phyloP scores from a whole-genome alignment of 2,113 vertebrate species.

The Triplophysa tibetana region DNA sequence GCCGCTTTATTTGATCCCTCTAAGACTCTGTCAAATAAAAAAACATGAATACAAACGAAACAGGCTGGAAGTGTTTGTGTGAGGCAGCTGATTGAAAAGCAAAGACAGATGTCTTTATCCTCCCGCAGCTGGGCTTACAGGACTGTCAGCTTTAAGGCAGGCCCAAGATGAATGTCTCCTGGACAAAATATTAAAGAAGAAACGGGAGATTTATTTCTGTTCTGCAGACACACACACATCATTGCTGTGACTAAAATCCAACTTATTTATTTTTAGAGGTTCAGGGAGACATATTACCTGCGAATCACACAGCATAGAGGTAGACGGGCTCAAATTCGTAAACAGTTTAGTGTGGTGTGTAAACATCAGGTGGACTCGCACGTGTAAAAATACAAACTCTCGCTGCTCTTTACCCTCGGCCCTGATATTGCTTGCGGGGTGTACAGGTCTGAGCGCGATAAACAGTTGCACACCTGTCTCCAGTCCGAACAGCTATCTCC shows the following conservation, averaged over 20 bases:
- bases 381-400: not conserved
- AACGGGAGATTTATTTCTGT: not conserved
- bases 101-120: conserved; percentile 43
- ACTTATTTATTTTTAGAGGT: conserved; percentile 2
- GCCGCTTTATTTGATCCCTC: conserved; percentile 47
- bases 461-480: conserved; percentile 35
- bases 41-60: conserved; percentile 44
- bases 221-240: not conserved
- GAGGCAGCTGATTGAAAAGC: conserved; percentile 38
- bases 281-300: conserved; percentile 1
- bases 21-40: conserved; percentile 47
- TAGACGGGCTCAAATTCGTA: conserved; percentile 4
- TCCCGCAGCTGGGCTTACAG: conserved; percentile 15
- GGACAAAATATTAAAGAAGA: conserved; percentile 28
- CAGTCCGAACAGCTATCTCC: conserved; percentile 26
- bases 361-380: conserved; percentile 23
- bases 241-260: not conserved
- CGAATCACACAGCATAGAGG: not conserved
- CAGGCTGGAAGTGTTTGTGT: conserved; percentile 29
- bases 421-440: not conserved
- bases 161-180: conserved; percentile 35
- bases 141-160: conserved; percentile 21
- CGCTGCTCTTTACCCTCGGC: not conserved
- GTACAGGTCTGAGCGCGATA: conserved; percentile 15
- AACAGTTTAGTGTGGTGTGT: conserved; percentile 40